Evolutionary conservation across 2,797 vertebrate species (phyloP), one percentile per base, ranked within the genome.

Genomic region (Hydrocynus forskahlii): DNA sequence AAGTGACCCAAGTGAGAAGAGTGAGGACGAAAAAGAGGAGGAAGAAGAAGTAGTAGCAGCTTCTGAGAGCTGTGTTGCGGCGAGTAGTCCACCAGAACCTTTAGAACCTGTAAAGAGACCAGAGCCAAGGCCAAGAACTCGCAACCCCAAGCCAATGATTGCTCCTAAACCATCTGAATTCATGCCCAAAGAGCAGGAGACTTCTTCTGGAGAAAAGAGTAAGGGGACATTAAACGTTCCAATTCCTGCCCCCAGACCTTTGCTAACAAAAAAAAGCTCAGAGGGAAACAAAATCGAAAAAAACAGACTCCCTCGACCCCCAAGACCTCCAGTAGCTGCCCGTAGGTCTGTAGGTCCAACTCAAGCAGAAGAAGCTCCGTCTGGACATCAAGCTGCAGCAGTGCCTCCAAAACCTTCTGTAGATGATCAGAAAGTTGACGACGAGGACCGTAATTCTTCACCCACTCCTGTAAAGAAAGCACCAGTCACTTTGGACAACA

Each of bases 81-180:
- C 81, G 94, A 91, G 2, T 0, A 19, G n/a, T 50, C 38, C 55
- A 2, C 16, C 23, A 14, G 62, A 77, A 57, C 71, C 79, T 0
- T 25, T 16, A 12, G 82, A 81, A 59, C 40, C 78, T 6, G 1
- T 45, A 48, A 93, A 93, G 83, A 96, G 92, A 89, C 97, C 97
- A 5, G 96, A 98, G 86, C 94, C 96, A 16, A 90, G 89, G 14
- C 97, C 97, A 0, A 91, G 93, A 84, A 84, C 80, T 12, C 73
- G 12, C 9, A 76, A 84, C 2, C 72, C 79, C 59, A 86, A 85
- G 8, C 69, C 45, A 1, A 17, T 0, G 0, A 84, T 7, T 5
- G 4, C 52, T 0, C 43, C 70, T 2, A 83, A 83, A 81, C 81
- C 73, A 5, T 48, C 54, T 1, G n/a, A 71, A 38, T 62, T 40